phyloP scores from a whole-genome alignment of 2,797 vertebrate genomes.

The Enteromius thamalakanensis region DNA sequence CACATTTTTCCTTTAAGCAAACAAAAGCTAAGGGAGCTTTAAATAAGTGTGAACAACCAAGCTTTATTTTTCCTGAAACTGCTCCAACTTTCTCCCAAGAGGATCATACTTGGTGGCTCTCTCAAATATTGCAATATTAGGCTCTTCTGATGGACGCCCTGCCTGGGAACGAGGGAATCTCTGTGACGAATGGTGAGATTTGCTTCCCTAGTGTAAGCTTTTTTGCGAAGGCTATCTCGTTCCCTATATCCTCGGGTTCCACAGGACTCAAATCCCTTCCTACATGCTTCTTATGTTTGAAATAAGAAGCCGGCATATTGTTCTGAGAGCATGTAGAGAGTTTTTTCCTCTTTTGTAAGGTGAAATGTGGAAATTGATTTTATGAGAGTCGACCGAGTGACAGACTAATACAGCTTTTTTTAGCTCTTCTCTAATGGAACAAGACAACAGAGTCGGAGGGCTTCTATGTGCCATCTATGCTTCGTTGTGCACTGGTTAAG shows the following conservation, averaged over 20 bases:
- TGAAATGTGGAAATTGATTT: conserved; percentile 52
- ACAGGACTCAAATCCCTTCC: conserved; percentile 59
- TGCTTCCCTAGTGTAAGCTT: conserved; percentile 57
- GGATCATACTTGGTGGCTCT: conserved; percentile 31
- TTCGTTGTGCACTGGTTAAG: not conserved
- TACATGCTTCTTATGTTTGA: conserved; percentile 58
- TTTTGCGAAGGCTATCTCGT: conserved; percentile 51
- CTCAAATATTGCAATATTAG: not conserved
- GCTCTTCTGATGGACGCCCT: conserved; percentile 18
- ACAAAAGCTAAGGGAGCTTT: conserved; percentile 8
- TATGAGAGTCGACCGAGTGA: conserved; percentile 47
- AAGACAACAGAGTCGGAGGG: conserved; percentile 19
- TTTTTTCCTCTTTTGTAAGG: conserved; percentile 23
- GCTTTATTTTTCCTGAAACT: not conserved
- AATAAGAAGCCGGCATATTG: conserved; percentile 43
- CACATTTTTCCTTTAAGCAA: conserved; percentile 29
- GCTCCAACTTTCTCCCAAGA: conserved; percentile 19
- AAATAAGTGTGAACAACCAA: conserved; percentile 16
- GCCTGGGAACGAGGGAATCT: conserved; percentile 49
- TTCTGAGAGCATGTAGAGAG: conserved; percentile 32
- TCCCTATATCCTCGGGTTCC: conserved; percentile 47
- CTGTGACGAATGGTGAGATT: conserved; percentile 63
- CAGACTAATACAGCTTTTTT: conserved; percentile 47
- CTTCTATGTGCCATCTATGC: not conserved
- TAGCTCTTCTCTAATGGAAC: conserved; percentile 35